Conservation (phyloP, 1,140 invertebrate species). For the Tetramorium simillimum region DNA sequence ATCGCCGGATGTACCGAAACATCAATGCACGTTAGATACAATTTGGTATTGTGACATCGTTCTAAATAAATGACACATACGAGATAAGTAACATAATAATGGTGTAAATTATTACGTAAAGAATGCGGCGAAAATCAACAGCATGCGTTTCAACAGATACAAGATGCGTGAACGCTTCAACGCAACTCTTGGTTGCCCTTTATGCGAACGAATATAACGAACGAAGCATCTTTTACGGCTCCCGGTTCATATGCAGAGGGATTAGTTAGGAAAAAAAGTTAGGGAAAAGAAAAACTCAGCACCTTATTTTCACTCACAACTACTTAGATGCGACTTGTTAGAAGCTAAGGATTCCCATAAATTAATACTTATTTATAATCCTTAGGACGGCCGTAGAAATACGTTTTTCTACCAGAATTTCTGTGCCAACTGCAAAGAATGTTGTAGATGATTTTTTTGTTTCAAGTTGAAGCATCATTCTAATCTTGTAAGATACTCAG, state of each 20-base stretch:
- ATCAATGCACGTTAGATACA: conserved; percentile 12
- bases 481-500: conserved; percentile 86
- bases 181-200: conserved; percentile 20
- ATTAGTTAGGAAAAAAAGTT: conserved; percentile 64
- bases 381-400: conserved; percentile 81
- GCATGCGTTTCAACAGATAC: conserved; percentile 57
- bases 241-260: conserved; percentile 39
- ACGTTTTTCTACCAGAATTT: conserved; percentile 85
- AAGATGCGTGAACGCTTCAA: conserved; percentile 25
- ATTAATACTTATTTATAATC: conserved; percentile 84
- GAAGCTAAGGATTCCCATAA: conserved; percentile 78
- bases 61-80: conserved; percentile 34
- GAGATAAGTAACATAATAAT: conserved; percentile 12
- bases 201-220: conserved; percentile 29
- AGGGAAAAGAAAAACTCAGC: conserved; percentile 44
- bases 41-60: conserved; percentile 47
- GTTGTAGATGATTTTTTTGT: conserved; percentile 83
- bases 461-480: conserved; percentile 83
- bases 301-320: conserved; percentile 77
- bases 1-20: not conserved
- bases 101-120: conserved; percentile 30
- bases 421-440: conserved; percentile 85
- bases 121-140: conserved; percentile 19
- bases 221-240: conserved; percentile 26
- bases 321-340: conserved; percentile 82